A percentile compares a stretch with the other conserved stretches of the same genome.
These are phyloP conservation scores for Yponomeuta plumbellus DNA, from an alignment of 2,888 invertebrate species.

Conservation along the genomic window DNA sequence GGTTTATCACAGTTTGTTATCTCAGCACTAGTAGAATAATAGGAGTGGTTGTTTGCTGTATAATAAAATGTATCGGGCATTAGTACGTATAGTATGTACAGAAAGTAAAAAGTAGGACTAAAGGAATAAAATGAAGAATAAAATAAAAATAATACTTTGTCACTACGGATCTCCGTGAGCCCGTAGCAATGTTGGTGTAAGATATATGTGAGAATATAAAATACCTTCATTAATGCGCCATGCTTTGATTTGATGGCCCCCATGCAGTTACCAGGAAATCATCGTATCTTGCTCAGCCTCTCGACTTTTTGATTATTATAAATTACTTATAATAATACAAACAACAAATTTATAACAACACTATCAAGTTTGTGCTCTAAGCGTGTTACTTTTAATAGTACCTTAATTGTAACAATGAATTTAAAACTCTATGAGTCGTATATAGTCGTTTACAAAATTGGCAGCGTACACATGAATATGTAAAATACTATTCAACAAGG, in stretches of 20 bases:
- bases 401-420: slow-evolving; percentile 30
- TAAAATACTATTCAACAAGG: slow-evolving; percentile 43
- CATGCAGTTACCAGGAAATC: slow-evolving; percentile 51
- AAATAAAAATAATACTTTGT: too few species aligned
- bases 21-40: too few species aligned
- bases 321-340: neutral
- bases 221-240: slow-evolving; percentile 57
- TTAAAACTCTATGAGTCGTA: slow-evolving; percentile 47
- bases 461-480: slow-evolving; percentile 45
- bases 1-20: too few species aligned
- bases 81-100: too few species aligned
- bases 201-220: slow-evolving; percentile 20
- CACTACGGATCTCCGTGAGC: too few species aligned
- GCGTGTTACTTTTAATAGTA: neutral
- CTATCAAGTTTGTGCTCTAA: neutral
- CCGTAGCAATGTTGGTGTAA: neutral
- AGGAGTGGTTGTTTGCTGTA: too few species aligned
- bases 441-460: slow-evolving; percentile 34
- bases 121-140: too few species aligned
- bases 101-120: too few species aligned
- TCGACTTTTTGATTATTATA: neutral
- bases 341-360: neutral
- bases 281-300: neutral
- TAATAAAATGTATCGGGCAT: too few species aligned
- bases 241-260: slow-evolving; percentile 69